Evolutionary conservation across 2,113 vertebrate species (phyloP).

Genomic region (Lophius piscatorius): DNA sequence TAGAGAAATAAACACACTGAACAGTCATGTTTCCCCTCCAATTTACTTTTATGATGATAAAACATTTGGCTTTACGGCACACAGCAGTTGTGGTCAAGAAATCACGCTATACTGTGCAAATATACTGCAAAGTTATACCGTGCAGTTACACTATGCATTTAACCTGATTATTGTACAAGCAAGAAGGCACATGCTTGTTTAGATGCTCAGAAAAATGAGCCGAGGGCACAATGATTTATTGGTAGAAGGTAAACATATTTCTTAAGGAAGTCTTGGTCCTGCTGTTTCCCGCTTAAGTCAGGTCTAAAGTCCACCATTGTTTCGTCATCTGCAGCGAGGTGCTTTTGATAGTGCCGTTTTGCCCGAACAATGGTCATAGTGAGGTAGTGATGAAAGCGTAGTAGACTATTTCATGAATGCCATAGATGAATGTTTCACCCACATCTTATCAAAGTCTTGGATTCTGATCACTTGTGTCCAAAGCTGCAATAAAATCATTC

Average conservation of each 20-base stretch:
- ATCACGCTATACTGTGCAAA: too few relatives aligned
- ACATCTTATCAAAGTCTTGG: slow-evolving; percentile 25
- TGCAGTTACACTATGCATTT: slow-evolving; percentile 1
- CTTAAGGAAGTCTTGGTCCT: slow-evolving; percentile 16
- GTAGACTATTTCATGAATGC: too few relatives aligned
- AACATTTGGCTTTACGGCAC: background rate
- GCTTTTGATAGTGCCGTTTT: slow-evolving; percentile 5
- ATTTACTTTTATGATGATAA: slow-evolving; percentile 1
- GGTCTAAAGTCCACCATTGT: slow-evolving; percentile 38
- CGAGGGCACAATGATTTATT: slow-evolving; percentile 4
- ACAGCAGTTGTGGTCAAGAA: slow-evolving; percentile 4
- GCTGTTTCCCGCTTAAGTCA: background rate
- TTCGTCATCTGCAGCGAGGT: slow-evolving; percentile 10
- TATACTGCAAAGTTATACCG: too few relatives aligned
- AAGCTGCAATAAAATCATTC: slow-evolving; percentile 31
- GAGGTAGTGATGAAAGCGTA: too few relatives aligned
- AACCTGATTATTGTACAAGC: slow-evolving; percentile 8
- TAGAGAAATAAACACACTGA: slow-evolving; percentile 11
- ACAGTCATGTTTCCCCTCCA: background rate
- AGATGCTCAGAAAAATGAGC: slow-evolving; percentile 3
- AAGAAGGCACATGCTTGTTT: background rate
- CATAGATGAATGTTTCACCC: slow-evolving; percentile 1
- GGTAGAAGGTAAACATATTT: slow-evolving; percentile 3
- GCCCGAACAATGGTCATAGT: background rate
- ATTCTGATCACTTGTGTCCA: slow-evolving; percentile 26